phyloP scores from a whole-genome alignment of 2,888 invertebrate species.

The Limnephilus auricula region DNA sequence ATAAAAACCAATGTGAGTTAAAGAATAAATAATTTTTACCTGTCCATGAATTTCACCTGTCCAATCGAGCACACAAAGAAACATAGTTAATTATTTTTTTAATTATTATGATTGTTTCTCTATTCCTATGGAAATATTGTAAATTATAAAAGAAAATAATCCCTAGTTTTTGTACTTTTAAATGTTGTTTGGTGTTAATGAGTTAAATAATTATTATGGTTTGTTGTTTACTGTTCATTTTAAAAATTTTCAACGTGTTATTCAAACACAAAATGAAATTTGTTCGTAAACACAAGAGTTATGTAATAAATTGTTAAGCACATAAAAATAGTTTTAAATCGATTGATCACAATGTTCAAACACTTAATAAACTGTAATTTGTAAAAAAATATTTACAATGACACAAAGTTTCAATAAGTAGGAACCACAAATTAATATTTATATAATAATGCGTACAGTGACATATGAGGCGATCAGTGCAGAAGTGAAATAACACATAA shows the following conservation, averaged over 20 bases:
- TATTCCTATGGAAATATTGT: constrained; percentile 22
- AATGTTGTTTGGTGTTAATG: constrained; percentile 22
- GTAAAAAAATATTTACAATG: neutral
- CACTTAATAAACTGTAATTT: neutral
- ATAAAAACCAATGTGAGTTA: neutral
- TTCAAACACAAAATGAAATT: neutral
- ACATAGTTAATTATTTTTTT: neutral
- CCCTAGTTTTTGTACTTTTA: constrained; percentile 42
- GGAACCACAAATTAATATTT: neutral
- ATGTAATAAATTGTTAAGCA: neutral
- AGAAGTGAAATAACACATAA: too few species aligned
- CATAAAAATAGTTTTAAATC: neutral
- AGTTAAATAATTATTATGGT: neutral
- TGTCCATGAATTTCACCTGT: constrained; percentile 21
- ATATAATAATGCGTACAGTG: neutral
- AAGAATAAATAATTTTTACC: neutral
- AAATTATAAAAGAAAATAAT: neutral
- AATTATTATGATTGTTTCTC: neutral
- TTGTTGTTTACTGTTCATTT: neutral
- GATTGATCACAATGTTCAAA: neutral
- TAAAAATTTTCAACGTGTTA: neutral
- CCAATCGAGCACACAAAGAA: constrained; percentile 15
- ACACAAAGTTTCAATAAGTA: neutral
- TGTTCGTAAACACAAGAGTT: neutral
- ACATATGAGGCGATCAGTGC: neutral